Evolutionary conservation across 1,140 invertebrate genomes (phyloP).

Genomic region (Brachionus manjavacas): DNA sequence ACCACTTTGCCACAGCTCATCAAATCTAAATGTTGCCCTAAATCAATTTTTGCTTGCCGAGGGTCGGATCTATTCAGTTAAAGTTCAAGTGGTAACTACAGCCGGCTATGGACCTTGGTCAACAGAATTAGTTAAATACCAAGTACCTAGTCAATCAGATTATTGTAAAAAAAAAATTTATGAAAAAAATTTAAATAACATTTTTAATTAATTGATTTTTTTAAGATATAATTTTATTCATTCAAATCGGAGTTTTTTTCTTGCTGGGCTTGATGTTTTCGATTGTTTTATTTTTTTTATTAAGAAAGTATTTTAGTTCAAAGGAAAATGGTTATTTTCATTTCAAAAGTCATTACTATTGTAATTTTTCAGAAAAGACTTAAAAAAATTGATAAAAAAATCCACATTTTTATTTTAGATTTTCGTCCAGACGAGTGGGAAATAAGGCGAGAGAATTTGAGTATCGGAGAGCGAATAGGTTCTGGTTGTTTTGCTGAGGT

Average conservation of each 20-base stretch:
- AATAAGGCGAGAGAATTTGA: constrained; percentile 24
- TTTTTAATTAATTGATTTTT: background rate
- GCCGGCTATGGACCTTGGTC: constrained; percentile 1
- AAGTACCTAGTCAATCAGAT: background rate
- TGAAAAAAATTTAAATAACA: background rate
- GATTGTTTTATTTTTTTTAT: background rate
- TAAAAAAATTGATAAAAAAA: background rate
- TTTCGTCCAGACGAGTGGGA: constrained; percentile 30
- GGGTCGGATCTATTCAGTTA: background rate
- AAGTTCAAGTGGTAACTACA: background rate
- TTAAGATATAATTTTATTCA: background rate
- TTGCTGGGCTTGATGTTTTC: background rate
- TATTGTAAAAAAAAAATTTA: background rate
- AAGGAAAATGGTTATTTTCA: constrained; percentile 12
- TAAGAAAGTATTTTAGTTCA: background rate
- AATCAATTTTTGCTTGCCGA: constrained; percentile 26
- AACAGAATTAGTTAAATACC: background rate
- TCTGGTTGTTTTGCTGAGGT: constrained; percentile 16
- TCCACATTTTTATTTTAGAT: background rate
- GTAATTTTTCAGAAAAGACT: background rate
- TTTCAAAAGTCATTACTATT: constrained; percentile 25
- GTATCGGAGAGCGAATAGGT: background rate
- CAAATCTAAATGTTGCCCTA: background rate
- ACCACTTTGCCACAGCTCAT: background rate
- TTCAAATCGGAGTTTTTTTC: background rate